Evolutionary conservation across 2,888 invertebrate species (phyloP).

Genomic region (Dendrolimus houi): DNA sequence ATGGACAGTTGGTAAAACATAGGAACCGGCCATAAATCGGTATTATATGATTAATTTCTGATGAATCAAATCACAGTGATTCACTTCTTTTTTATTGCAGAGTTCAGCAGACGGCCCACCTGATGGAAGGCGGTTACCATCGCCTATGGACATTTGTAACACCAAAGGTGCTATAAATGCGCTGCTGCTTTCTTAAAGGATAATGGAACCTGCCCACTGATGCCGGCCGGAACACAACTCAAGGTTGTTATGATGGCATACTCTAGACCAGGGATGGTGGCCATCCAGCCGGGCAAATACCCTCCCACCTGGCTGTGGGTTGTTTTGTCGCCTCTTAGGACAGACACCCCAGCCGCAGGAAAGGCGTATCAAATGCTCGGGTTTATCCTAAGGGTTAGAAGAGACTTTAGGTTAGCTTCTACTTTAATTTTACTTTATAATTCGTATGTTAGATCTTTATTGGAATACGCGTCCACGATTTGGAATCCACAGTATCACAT

Average conservation of each 20-base stretch:
- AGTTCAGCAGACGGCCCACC: neutral
- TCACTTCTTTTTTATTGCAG: neutral
- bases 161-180: neutral
- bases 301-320: neutral
- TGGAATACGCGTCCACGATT: too few species aligned
- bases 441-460: too few species aligned
- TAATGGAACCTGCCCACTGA: neutral
- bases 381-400: too few species aligned
- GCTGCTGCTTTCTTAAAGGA: neutral
- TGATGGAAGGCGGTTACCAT: neutral
- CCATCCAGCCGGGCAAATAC: neutral
- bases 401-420: too few species aligned
- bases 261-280: neutral
- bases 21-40: too few species aligned
- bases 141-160: neutral
- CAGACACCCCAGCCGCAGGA: neutral
- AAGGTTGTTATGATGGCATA: neutral
- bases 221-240: neutral
- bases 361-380: too few species aligned
- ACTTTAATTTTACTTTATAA: too few species aligned
- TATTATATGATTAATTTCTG: too few species aligned
- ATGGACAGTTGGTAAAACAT: too few species aligned
- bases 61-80: neutral
- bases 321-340: neutral
- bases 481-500: too few species aligned